A percentile compares a stretch with the other conserved stretches of the same genome.
These are phyloP conservation scores for Anseranas semipalmata DNA, from an alignment of 2,113 vertebrate genomes.

Conservation along the genomic window DNA sequence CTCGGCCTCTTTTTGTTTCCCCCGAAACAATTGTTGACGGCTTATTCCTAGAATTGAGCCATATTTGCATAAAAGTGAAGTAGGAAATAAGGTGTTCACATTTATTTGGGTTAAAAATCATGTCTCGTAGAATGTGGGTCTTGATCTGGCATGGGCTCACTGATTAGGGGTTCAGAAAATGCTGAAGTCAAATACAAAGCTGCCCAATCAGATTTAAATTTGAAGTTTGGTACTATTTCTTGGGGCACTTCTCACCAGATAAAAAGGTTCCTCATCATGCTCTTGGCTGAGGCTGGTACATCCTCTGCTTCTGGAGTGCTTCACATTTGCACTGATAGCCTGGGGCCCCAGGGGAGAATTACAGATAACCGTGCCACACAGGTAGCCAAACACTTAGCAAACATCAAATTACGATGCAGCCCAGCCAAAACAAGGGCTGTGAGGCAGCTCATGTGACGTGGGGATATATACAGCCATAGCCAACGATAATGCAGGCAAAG, in stretches of 20 bases:
- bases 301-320: not conserved
- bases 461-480: not conserved
- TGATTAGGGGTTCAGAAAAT: not conserved
- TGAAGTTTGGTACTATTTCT: not conserved
- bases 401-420: not conserved
- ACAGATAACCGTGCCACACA: not conserved
- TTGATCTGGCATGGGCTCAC: not conserved
- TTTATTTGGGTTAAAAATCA: not conserved
- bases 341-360: not conserved
- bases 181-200: not conserved
- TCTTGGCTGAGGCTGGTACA: not conserved
- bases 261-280: not conserved
- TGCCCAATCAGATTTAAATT: not conserved
- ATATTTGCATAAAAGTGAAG: not conserved
- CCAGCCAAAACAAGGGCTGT: not conserved
- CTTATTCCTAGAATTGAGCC: not conserved
- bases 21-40: not conserved
- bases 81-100: not conserved
- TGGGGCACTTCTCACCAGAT: not conserved
- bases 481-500: not conserved
- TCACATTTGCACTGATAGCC: not conserved
- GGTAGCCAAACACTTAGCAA: not conserved
- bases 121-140: accelerated
- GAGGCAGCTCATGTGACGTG: not conserved
- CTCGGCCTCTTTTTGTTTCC: not conserved